Percentiles rank a stretch among this genome's conserved stretches.
Evolutionary conservation across 2,888 invertebrate genomes (phyloP).

Genomic region (Horisme vitalbata): DNA sequence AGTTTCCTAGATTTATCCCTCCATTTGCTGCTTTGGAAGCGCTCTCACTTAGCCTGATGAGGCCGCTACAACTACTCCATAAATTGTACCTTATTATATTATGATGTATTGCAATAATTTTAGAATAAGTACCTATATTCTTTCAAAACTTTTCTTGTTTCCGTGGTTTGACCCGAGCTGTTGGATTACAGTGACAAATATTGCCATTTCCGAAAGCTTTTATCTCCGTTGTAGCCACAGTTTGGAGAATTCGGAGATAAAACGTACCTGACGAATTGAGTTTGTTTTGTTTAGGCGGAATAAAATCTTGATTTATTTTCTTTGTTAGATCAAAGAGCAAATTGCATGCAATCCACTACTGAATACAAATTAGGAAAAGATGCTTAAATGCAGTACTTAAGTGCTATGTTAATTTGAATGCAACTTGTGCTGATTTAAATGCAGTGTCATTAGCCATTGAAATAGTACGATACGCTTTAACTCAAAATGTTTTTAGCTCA

Average conservation of each 20-base stretch:
- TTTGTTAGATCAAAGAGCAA: not conserved
- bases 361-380: too few species aligned
- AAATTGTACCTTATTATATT: constrained; percentile 55
- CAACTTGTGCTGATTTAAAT: too few species aligned
- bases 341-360: too few species aligned
- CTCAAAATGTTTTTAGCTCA: too few species aligned
- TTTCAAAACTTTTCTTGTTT: constrained; percentile 55
- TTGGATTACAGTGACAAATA: constrained; percentile 47
- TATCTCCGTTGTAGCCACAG: constrained; percentile 18
- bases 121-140: constrained; percentile 34
- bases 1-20: constrained; percentile 57
- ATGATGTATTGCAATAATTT: constrained; percentile 2
- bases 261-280: constrained; percentile 20
- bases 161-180: constrained; percentile 46
- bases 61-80: constrained; percentile 68
- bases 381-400: too few species aligned
- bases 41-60: constrained; percentile 63
- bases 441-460: too few species aligned
- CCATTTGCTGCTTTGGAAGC: constrained; percentile 54
- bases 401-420: too few species aligned
- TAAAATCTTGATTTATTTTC: constrained; percentile 16
- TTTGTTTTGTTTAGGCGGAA: constrained; percentile 21
- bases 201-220: constrained; percentile 29
- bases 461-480: too few species aligned
- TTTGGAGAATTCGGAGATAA: constrained; percentile 18